Percentiles rank a stretch among this genome's conserved stretches.
Conservation (phyloP, 2,113 vertebrate species). For the Pygoscelis antarcticus region DNA sequence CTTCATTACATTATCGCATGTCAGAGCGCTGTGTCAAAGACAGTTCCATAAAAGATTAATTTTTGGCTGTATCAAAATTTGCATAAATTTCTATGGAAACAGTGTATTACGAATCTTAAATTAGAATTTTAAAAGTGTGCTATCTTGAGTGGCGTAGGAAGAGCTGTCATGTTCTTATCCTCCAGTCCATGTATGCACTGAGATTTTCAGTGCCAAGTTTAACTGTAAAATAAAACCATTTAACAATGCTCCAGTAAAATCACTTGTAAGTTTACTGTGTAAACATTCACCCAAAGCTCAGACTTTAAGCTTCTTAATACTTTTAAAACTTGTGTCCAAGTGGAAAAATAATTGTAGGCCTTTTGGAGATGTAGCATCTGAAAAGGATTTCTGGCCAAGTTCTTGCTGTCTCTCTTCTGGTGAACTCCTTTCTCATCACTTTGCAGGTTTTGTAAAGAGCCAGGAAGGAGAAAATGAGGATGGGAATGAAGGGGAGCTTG, state of each 20-base stretch:
- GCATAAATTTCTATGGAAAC: slow-evolving; percentile 85
- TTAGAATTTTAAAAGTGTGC: slow-evolving; percentile 80
- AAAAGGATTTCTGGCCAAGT: not conserved
- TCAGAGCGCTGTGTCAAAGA: slow-evolving; percentile 44
- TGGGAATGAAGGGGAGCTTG: slow-evolving; percentile 82
- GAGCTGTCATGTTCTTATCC: slow-evolving; percentile 73
- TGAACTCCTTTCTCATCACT: not conserved
- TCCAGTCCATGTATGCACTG: slow-evolving; percentile 43
- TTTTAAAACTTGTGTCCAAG: not conserved
- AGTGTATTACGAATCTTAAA: slow-evolving; percentile 74
- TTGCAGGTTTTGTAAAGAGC: slow-evolving; percentile 90
- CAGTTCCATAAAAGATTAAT: slow-evolving; percentile 60
- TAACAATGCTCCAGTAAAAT: slow-evolving; percentile 28
- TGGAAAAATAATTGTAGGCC: not conserved
- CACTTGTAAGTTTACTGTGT: not conserved
- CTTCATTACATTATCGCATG: slow-evolving; percentile 18
- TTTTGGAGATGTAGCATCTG: not conserved
- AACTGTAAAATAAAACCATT: slow-evolving; percentile 47
- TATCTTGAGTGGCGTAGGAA: slow-evolving; percentile 77
- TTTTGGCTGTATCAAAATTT: slow-evolving; percentile 69
- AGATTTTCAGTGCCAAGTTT: slow-evolving; percentile 51
- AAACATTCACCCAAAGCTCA: slow-evolving; percentile 9
- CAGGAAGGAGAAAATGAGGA: slow-evolving; percentile 92
- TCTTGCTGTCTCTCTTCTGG: not conserved
- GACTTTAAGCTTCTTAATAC: not conserved